These are phyloP conservation scores for Ctenopoma kingsleyae DNA, from an alignment of 2,797 vertebrate genomes.

Conservation along the genomic window DNA sequence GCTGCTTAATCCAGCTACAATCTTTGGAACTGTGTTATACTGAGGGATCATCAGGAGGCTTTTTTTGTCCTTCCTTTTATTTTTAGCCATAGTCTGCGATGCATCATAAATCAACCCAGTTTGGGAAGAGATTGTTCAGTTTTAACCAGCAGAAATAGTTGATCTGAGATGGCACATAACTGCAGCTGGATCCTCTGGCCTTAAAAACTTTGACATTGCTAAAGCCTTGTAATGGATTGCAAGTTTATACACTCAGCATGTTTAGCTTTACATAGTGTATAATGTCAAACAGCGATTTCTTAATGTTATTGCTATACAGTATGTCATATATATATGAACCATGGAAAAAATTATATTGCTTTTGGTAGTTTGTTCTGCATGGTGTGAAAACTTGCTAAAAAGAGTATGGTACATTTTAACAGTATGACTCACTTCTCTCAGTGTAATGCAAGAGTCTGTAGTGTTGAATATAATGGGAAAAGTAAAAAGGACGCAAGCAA, in stretches of 20 bases:
- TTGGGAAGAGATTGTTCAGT: slow-evolving; percentile 58
- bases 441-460: slow-evolving; percentile 16
- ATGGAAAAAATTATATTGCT: neutral
- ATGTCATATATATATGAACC: neutral
- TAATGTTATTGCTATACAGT: neutral
- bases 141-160: slow-evolving; percentile 52
- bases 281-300: slow-evolving; percentile 3
- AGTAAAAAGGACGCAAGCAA: neutral
- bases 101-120: slow-evolving; percentile 75
- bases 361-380: slow-evolving; percentile 16
- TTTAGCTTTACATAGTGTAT: neutral
- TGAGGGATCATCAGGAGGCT: slow-evolving; percentile 55
- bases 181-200: slow-evolving; percentile 23
- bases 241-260: neutral
- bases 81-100: slow-evolving; percentile 60
- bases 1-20: slow-evolving; percentile 57
- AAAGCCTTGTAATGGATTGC: neutral
- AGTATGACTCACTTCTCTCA: slow-evolving; percentile 32
- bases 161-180: slow-evolving; percentile 36
- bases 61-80: slow-evolving; percentile 68
- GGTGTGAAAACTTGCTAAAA: slow-evolving; percentile 17
- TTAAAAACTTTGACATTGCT: slow-evolving; percentile 4
- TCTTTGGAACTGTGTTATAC: slow-evolving; percentile 57
- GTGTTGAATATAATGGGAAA: neutral
- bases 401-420: slow-evolving; percentile 8